Conservation (phyloP, 2,113 vertebrate genomes). For the Sander lucioperca region DNA sequence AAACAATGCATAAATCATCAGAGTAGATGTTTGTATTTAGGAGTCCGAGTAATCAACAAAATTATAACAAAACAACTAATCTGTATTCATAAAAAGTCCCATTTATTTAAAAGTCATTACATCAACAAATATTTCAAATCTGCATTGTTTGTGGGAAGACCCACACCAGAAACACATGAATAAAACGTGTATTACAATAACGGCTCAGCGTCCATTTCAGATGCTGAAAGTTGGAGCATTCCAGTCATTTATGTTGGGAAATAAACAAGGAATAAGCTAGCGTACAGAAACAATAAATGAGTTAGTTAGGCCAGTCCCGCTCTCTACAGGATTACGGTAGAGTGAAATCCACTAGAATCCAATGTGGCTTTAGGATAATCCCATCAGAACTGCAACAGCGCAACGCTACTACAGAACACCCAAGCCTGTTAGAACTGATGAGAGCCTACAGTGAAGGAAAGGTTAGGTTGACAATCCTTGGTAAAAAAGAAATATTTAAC, state of each 20-base stretch:
- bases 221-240: conserved; percentile 52
- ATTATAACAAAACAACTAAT: conserved; percentile 43
- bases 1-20: conserved; percentile 29
- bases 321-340: conserved; percentile 82
- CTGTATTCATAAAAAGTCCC: conserved; percentile 66
- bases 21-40: conserved; percentile 25
- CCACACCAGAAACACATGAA: conserved; percentile 58
- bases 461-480: conserved; percentile 74
- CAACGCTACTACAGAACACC: conserved; percentile 87
- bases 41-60: conserved; percentile 8
- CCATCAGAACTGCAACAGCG: conserved; percentile 87
- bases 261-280: conserved; percentile 47
- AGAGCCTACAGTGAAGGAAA: conserved; percentile 86
- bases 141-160: conserved; percentile 35
- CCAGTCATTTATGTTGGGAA: conserved; percentile 46
- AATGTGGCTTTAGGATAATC: conserved; percentile 89
- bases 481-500: conserved; percentile 47
- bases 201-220: conserved; percentile 51
- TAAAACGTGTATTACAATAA: conserved; percentile 68
- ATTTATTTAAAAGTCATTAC: conserved; percentile 79
- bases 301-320: conserved; percentile 77
- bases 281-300: conserved; percentile 54
- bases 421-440: conserved; percentile 90
- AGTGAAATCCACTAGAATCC: conserved; percentile 88
- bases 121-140: conserved; percentile 74